Percentiles rank a stretch among this genome's conserved stretches.
phyloP scores from a whole-genome alignment of 2,113 vertebrate species.

The Bubo bubo region DNA sequence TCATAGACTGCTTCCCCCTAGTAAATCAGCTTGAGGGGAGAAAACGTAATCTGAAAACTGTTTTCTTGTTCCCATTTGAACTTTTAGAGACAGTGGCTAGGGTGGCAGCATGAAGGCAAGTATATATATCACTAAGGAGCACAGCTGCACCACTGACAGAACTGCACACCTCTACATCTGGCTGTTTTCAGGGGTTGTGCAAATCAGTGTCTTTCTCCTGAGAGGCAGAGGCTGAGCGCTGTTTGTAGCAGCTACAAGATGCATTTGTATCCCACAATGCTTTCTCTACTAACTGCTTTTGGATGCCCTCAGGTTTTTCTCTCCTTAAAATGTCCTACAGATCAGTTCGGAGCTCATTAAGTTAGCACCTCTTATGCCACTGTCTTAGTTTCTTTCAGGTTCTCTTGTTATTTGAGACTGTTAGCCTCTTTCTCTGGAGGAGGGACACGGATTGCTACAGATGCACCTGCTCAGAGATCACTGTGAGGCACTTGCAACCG shows the following conservation, averaged over 20 bases:
- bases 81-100: not conserved
- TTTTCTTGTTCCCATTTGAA: not conserved
- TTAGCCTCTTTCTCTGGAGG: not conserved
- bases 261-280: not conserved
- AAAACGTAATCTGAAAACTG: not conserved
- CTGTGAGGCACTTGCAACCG: not conserved
- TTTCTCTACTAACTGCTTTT: not conserved
- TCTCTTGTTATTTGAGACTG: not conserved
- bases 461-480: not conserved
- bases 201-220: not conserved
- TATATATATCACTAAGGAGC: accelerated
- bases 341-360: not conserved
- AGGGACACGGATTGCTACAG: not conserved
- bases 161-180: not conserved
- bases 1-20: not conserved
- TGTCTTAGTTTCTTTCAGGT: not conserved
- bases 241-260: not conserved
- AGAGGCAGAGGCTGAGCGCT: not conserved
- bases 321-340: not conserved
- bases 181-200: not conserved
- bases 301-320: not conserved
- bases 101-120: not conserved
- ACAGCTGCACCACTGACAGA: not conserved
- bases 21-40: not conserved
- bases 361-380: not conserved